phyloP scores from a whole-genome alignment of 53 echinoderm and acorn worm species.

The Actinopyga echinites region DNA sequence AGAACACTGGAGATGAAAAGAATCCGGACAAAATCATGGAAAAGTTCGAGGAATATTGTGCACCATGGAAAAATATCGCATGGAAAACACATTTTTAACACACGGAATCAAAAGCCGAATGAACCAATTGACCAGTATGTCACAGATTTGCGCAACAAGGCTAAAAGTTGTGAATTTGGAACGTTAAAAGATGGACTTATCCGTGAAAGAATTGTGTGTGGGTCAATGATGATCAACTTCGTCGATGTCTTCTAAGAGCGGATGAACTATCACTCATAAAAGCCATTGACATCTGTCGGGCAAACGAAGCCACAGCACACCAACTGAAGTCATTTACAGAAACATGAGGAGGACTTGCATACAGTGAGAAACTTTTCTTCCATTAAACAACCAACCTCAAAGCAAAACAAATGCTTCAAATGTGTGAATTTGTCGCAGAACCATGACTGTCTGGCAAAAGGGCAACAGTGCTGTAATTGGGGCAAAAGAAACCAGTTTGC shows the following conservation, averaged over 20 bases:
- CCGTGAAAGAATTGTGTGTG: neutral
- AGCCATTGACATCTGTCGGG: slow-evolving; percentile 16
- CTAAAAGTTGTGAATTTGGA: too few species aligned
- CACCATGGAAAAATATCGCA: neutral
- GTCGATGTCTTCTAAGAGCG: neutral
- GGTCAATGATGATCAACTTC: neutral
- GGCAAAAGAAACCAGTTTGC: neutral
- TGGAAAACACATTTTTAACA: slow-evolving; percentile 2
- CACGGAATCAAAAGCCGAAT: neutral
- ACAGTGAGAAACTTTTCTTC: neutral
- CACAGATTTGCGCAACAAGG: too few species aligned
- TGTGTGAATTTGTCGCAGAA: neutral
- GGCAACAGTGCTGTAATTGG: neutral
- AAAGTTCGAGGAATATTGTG: neutral
- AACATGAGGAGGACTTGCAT: neutral
- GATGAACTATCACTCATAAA: neutral
- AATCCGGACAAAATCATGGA: too few species aligned
- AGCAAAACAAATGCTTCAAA: neutral
- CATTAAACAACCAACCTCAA: neutral
- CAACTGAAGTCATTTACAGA: neutral
- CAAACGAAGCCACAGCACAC: neutral
- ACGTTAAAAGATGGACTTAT: neutral
- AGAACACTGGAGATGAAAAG: too few species aligned
- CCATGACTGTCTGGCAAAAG: neutral
- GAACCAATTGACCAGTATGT: neutral